Evolutionary conservation across 2,113 vertebrate species (phyloP).

Genomic region (Orcinus orca): DNA sequence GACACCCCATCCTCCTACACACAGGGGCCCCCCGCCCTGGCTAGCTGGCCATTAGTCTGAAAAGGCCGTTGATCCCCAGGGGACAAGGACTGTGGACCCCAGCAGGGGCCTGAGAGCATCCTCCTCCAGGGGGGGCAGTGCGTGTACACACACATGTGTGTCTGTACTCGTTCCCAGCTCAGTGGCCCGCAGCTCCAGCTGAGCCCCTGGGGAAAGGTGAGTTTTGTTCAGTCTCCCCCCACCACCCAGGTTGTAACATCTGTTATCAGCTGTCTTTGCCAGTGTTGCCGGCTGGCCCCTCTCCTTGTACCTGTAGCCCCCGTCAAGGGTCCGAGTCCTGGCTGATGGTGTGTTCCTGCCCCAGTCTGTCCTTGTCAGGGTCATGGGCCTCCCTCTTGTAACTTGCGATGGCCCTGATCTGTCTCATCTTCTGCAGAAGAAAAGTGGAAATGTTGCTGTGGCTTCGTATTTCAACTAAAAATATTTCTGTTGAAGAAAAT

Average conservation of each 20-base stretch:
- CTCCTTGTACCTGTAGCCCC: neutral
- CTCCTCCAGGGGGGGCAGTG: neutral
- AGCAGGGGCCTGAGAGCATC: neutral
- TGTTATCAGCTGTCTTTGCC: neutral
- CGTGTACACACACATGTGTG: rapidly evolving
- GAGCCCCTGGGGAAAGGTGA: neutral
- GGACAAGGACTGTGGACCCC: neutral
- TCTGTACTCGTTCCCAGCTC: neutral
- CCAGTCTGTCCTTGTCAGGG: neutral
- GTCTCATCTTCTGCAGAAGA: constrained; percentile 57
- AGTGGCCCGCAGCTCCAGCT: neutral
- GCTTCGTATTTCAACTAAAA: constrained; percentile 70
- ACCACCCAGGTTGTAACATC: neutral
- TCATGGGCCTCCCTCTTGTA: neutral
- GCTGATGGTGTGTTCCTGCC: neutral
- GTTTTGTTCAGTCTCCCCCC: rapidly evolving
- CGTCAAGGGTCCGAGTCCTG: rapidly evolving
- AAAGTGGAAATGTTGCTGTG: constrained; percentile 63
- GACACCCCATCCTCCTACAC: neutral
- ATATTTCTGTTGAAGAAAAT: constrained; percentile 51
- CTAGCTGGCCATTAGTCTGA: neutral
- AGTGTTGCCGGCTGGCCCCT: neutral
- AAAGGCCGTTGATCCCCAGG: neutral
- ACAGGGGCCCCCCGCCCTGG: neutral
- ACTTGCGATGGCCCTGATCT: constrained; percentile 39